A percentile compares a stretch with the other conserved stretches of the same genome.
phyloP scores from a whole-genome alignment of 2,797 vertebrate genomes.

The Arrhamphus sclerolepis region DNA sequence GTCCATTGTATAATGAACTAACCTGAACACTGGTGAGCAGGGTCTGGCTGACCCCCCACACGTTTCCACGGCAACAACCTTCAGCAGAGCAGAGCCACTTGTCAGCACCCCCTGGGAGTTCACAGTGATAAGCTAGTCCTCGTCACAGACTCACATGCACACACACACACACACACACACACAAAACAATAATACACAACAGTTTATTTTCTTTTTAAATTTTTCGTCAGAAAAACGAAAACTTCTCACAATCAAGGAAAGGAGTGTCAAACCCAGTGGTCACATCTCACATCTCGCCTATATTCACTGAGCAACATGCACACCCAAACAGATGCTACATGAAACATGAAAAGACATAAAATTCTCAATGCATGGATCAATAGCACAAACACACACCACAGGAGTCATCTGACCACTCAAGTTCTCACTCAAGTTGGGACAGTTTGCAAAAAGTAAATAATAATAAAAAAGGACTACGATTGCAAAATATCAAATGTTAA shows the following conservation, averaged over 20 bases:
- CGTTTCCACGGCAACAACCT: constrained; percentile 76
- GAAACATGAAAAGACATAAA: not conserved
- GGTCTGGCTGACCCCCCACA: constrained; percentile 77
- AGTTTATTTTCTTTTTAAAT: not conserved
- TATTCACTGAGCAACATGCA: not conserved
- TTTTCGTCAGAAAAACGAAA: not conserved
- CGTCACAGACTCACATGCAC: constrained; percentile 67
- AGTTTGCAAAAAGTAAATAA: too few relatives aligned
- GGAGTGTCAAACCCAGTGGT: too few relatives aligned
- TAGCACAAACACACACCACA: too few relatives aligned
- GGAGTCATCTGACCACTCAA: too few relatives aligned
- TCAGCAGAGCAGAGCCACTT: constrained; percentile 72
- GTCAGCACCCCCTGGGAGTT: constrained; percentile 49
- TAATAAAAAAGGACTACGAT: too few relatives aligned
- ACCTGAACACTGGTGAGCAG: constrained; percentile 76
- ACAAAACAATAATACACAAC: constrained; percentile 41
- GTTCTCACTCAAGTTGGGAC: too few relatives aligned
- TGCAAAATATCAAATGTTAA: too few relatives aligned
- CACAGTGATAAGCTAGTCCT: constrained; percentile 47
- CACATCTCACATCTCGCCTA: not conserved
- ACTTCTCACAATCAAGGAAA: not conserved
- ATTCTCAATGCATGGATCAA: too few relatives aligned
- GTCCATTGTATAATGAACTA: constrained; percentile 47
- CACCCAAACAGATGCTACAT: not conserved
- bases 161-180: not conserved